These are phyloP conservation scores for Gastracanthus pulcherrimus DNA, from an alignment of 2,888 invertebrate genomes.

Conservation along the genomic window DNA sequence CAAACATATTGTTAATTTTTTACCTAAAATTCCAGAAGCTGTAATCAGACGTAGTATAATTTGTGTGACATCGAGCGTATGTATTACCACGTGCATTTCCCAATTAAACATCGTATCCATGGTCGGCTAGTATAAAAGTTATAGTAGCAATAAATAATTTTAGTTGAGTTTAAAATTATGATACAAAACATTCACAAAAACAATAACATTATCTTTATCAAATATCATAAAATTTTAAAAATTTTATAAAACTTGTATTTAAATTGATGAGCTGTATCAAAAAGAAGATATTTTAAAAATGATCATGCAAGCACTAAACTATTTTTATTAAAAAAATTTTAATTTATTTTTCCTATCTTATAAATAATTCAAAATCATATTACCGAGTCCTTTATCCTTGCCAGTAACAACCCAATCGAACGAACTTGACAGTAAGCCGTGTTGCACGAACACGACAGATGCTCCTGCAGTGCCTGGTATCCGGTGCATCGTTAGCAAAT, in stretches of 20 bases:
- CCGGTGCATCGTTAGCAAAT: slow-evolving; percentile 88
- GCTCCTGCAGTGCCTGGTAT: slow-evolving; percentile 81
- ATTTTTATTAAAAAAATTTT: too few species aligned
- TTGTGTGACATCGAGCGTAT: not conserved
- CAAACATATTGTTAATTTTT: not conserved
- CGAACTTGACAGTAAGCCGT: slow-evolving; percentile 88
- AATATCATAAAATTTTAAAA: too few species aligned
- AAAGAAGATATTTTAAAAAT: not conserved
- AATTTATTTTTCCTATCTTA: not conserved
- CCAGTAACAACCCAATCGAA: slow-evolving; percentile 88
- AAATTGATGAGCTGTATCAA: not conserved
- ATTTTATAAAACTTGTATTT: not conserved
- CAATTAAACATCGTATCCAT: slow-evolving; percentile 21
- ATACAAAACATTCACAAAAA: too few species aligned
- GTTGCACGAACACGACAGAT: slow-evolving; percentile 86
- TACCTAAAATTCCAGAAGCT: slow-evolving; percentile 14
- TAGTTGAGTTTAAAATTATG: too few species aligned
- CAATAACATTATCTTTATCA: too few species aligned
- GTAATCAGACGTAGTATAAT: not conserved
- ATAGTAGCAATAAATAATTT: too few species aligned
- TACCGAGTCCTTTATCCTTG: slow-evolving; percentile 82
- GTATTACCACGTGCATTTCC: slow-evolving; percentile 11
- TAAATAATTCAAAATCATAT: too few species aligned
- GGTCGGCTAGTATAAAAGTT: slow-evolving; percentile 6
- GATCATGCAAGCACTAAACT: too few species aligned